Evolutionary conservation across 2,113 vertebrate species (phyloP).

Genomic region (Prionailurus viverrinus): DNA sequence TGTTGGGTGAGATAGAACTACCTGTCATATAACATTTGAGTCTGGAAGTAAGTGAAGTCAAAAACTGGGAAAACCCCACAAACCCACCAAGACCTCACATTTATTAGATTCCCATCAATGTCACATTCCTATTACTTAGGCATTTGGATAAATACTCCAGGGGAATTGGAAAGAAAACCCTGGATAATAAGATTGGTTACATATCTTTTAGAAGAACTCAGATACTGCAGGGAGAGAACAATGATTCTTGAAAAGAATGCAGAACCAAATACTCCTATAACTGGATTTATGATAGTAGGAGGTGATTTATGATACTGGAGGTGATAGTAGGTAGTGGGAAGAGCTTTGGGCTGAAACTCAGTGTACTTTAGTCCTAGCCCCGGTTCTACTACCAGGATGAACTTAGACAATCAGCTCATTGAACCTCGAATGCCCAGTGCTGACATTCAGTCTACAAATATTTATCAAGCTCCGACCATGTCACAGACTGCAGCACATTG

Average conservation of each 20-base stretch:
- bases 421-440: neutral
- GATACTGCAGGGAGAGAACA: neutral
- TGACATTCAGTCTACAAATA: conserved; percentile 7
- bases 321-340: neutral
- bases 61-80: conserved; percentile 59
- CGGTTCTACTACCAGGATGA: neutral
- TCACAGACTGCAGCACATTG: neutral
- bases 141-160: conserved; percentile 20
- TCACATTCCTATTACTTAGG: conserved; percentile 41
- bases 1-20: conserved; percentile 62
- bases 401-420: neutral
- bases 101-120: conserved; percentile 69
- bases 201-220: conserved; percentile 51
- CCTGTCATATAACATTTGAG: conserved; percentile 71
- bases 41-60: conserved; percentile 49
- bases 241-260: neutral
- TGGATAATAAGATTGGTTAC: neutral
- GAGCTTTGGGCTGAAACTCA: neutral
- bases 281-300: neutral
- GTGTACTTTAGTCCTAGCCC: neutral
- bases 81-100: conserved; percentile 35
- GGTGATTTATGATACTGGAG: neutral
- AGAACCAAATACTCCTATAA: neutral
- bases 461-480: neutral
- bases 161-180: neutral